Evolutionary conservation across 1,140 invertebrate species (phyloP), one percentile per base, ranked within the genome.

Genomic region (Oreohelix idahoensis): DNA sequence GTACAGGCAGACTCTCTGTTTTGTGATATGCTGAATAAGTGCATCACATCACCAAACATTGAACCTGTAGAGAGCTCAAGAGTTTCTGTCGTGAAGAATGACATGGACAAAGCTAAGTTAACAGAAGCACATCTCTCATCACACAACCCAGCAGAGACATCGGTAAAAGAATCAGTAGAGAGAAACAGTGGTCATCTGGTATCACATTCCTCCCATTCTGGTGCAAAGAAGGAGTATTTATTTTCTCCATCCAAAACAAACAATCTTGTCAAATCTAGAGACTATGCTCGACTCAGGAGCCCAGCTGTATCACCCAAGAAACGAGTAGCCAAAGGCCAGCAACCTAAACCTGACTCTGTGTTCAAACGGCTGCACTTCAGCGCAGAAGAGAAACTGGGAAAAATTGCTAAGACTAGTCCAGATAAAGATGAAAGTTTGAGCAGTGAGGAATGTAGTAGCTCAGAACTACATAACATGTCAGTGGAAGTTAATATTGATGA

Each of bases 241-340:
- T 75, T 76, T 35, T 79, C 77, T 63, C 77, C 53, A 23, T 66
- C 77, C 26, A 79, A 79, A 66, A 26, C 77, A 5, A 79, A 42
- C 26, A 79, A 79, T 39, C 77, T 79, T 1, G 32, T 49, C 0
- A 79, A 79, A 79, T 38, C 77, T 53, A 63, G 77, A 63, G 77
- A 79, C 58, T 79, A 79, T 79, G 49, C 58, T 17, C 4, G 77
- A 23, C 77, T 79, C 17, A 49, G 36, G 32, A 79, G 77, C 38
- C 77, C 77, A 5, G 45, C 77, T 23, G 20, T 35, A 8, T 79
- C 77, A 26, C 77, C 77, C 0, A 79, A 49, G 36, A 79, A 79
- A 53, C 26, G 32, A 5, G 20, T 11, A 15, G 13, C 35, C 29
- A 79, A 79, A 66, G 35, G 29, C 23, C 10, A 20, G 2, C n/a